Evolutionary conservation across 2,113 vertebrate genomes (phyloP), one percentile per base, ranked within the genome.

Genomic region (Catharus bicknelli): DNA sequence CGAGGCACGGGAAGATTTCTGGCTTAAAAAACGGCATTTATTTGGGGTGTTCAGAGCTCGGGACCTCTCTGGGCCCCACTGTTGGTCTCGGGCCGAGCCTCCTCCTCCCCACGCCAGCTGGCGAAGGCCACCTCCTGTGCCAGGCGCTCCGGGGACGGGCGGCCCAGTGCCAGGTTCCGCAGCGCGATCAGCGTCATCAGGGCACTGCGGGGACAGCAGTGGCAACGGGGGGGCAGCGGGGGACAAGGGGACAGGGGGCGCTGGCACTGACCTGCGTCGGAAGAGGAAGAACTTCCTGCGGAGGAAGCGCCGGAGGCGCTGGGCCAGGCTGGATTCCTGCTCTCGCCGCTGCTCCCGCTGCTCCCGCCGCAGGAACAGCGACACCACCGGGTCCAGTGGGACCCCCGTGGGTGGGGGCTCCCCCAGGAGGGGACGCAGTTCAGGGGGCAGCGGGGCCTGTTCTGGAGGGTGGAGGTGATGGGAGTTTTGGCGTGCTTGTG

Each of bases 181-280:
- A 99, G 92, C 3, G 99, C 98, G 20, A 99, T 99, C 36, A 97
- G 94, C 1, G 98, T 99, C 99, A 99, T 99, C 80, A 99, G 95
- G 78, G 59, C 23, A 2, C 72, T 77, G 73, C 2, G 7, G 51
- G 68, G 32, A 78, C 54, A 47, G 17, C 9, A 1, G 13, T 57
- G 58, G 58, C 58, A 21, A 8, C 4, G 0, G 2, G 40, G 0
- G 2, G 9, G 21, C 34, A 34, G 50, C 2, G 3, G 21, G 23
- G 32, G 9, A 2, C n/a, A 7, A 0, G 14, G 21, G 57, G 1
- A 32, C 16, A 1, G n/a, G 62, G 45, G 14, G 4, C 8, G 25
- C 7, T 0, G 16, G 48, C 29, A 16, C 98, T 95, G 64, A 99
- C 99, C 98, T 99, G 79, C 99, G 97, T 8, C 99, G 98, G 86